Evolutionary conservation across 2,888 invertebrate genomes (phyloP).

Genomic region (Pheosia tremula): DNA sequence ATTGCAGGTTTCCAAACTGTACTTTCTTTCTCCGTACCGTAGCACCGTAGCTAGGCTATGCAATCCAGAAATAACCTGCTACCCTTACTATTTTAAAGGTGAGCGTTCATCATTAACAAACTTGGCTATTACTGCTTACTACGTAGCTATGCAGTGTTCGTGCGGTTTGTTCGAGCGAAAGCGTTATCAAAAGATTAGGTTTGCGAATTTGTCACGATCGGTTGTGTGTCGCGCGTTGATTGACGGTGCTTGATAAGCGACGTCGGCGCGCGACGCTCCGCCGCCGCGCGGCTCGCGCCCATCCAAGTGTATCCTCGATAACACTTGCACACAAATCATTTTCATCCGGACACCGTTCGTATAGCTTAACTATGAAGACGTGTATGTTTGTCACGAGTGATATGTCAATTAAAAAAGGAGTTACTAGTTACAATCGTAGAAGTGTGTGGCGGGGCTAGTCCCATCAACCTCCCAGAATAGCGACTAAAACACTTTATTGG

Average conservation of each 20-base stretch:
- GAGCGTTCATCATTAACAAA: too few species aligned
- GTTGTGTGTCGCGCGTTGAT: conserved; percentile 74
- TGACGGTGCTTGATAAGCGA: conserved; percentile 70
- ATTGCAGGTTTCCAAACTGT: too few species aligned
- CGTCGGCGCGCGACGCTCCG: conserved; percentile 38
- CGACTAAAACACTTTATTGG: too few species aligned
- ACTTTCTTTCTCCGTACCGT: too few species aligned
- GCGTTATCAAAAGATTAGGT: conserved; percentile 75
- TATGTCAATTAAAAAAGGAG: background rate
- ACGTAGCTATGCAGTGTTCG: background rate
- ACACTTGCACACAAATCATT: conserved; percentile 38
- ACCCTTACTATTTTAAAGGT: too few species aligned
- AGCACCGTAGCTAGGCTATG: too few species aligned
- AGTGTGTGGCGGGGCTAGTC: too few species aligned
- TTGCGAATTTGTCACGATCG: conserved; percentile 79
- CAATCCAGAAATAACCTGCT: too few species aligned
- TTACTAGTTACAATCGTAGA: background rate
- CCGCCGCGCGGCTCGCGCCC: conserved; percentile 29
- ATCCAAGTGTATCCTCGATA: conserved; percentile 36
- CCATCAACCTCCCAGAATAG: too few species aligned
- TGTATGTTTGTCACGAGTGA: background rate
- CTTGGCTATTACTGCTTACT: too few species aligned
- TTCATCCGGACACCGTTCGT: conserved; percentile 18
- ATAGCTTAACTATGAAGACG: background rate
- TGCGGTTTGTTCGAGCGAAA: conserved; percentile 39